phyloP scores from a whole-genome alignment of 1,140 invertebrate genomes.

The Drosophila nebulosa region DNA sequence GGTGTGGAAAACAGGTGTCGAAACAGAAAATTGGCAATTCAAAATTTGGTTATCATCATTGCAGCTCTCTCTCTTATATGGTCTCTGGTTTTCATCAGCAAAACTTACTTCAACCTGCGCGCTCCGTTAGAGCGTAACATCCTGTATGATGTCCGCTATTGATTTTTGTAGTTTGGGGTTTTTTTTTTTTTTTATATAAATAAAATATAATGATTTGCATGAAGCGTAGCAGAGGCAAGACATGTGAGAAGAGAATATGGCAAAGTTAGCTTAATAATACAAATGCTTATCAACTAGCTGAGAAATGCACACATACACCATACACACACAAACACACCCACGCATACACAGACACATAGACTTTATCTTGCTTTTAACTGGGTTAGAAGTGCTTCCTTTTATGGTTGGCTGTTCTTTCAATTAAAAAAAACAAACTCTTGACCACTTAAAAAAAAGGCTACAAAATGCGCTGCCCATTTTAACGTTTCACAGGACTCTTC shows the following conservation, averaged over 20 bases:
- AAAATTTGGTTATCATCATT: conserved; percentile 51
- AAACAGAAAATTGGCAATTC: conserved; percentile 30
- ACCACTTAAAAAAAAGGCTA: no score
- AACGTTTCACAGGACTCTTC: no score
- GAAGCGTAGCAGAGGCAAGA: conserved; percentile 22
- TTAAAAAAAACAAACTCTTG: no score
- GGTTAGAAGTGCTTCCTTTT: no score
- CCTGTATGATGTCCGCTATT: conserved; percentile 80
- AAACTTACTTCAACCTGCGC: conserved; percentile 80
- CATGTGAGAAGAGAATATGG: conserved; percentile 43
- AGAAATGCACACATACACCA: conserved; percentile 22
- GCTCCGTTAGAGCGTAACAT: conserved; percentile 81
- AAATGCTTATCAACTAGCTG: conserved; percentile 48
- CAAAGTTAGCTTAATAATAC: conserved; percentile 33
- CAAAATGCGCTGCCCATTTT: no score
- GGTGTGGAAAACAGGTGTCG: not conserved
- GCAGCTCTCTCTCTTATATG: no score
- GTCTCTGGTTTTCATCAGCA: conserved; percentile 13
- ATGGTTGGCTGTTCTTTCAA: no score
- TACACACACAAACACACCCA: not conserved
- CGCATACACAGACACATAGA: not conserved
- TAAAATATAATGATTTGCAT: conserved; percentile 22
- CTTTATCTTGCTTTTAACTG: no score
- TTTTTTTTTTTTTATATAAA: conserved; percentile 5
- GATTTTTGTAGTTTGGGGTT: conserved; percentile 30